Percentiles rank a stretch among this genome's conserved stretches.
Evolutionary conservation across 2,797 vertebrate species (phyloP).

Genomic region (Mormyrops boulengeri): DNA sequence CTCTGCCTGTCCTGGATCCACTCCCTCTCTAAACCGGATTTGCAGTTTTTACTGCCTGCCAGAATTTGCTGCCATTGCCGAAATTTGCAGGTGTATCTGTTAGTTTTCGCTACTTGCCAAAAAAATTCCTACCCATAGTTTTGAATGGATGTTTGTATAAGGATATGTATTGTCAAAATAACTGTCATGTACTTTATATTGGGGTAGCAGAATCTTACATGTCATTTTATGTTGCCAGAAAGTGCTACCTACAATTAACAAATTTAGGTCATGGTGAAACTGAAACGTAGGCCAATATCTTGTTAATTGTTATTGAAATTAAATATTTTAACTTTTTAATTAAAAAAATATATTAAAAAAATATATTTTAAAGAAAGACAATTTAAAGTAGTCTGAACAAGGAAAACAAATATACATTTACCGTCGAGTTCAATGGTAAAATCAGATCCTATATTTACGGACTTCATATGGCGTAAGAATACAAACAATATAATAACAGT

Average conservation of each 20-base stretch:
- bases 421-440: not conserved
- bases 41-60: not conserved
- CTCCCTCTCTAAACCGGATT: not conserved
- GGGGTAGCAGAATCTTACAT: not conserved
- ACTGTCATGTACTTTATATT: not conserved
- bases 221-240: not conserved
- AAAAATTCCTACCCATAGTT: not conserved
- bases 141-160: not conserved
- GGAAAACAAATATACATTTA: not conserved
- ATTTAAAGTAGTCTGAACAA: not conserved
- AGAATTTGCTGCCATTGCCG: not conserved
- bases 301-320: not conserved
- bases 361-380: not conserved
- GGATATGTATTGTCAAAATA: not conserved
- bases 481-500: not conserved
- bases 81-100: not conserved
- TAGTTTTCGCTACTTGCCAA: not conserved
- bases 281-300: too few species aligned
- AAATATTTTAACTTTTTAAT: not conserved
- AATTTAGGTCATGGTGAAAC: not conserved
- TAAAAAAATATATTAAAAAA: not conserved
- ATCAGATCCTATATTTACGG: not conserved
- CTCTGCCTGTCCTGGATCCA: not conserved
- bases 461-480: not conserved
- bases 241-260: not conserved